Conservation (phyloP, 2,888 invertebrate genomes). For the Hydrotaea cyrtoneurina region DNA sequence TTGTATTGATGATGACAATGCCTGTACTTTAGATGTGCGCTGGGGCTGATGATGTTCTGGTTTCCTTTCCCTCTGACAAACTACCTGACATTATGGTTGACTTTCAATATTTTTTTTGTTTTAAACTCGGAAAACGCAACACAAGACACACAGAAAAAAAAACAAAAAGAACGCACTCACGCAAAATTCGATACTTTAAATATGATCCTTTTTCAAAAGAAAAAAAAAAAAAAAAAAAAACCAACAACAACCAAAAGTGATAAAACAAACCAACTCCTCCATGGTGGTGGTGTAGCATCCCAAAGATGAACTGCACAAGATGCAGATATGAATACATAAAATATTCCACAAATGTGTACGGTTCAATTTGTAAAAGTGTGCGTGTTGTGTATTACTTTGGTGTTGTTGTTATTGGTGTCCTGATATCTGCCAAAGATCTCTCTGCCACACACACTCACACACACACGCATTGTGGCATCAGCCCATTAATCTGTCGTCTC, state of each 20-base stretch:
- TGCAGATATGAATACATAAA: neutral
- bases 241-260: slow-evolving; percentile 2
- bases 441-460: too few species aligned
- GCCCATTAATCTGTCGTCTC: slow-evolving; percentile 68
- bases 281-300: too few species aligned
- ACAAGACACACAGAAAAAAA: neutral
- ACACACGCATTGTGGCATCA: slow-evolving; percentile 28
- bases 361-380: slow-evolving; percentile 5
- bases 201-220: slow-evolving; percentile 60
- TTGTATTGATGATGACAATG: slow-evolving; percentile 59
- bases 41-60: neutral
- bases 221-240: slow-evolving; percentile 15
- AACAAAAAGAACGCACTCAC: slow-evolving; percentile 46
- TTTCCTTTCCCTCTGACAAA: slow-evolving; percentile 10
- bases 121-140: slow-evolving; percentile 25
- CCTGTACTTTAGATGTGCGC: slow-evolving; percentile 25
- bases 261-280: neutral
- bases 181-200: slow-evolving; percentile 42
- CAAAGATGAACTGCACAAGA: slow-evolving; percentile 18
- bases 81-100: slow-evolving; percentile 65
- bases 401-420: slow-evolving; percentile 25
- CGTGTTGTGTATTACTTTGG: slow-evolving; percentile 13
- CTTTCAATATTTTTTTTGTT: slow-evolving; percentile 59
- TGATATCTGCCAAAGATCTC: slow-evolving; percentile 50
- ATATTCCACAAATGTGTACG: too few species aligned